These are phyloP conservation scores for Cyrtorhinus lividipennis DNA, from an alignment of 1,140 invertebrate genomes.

Conservation along the genomic window DNA sequence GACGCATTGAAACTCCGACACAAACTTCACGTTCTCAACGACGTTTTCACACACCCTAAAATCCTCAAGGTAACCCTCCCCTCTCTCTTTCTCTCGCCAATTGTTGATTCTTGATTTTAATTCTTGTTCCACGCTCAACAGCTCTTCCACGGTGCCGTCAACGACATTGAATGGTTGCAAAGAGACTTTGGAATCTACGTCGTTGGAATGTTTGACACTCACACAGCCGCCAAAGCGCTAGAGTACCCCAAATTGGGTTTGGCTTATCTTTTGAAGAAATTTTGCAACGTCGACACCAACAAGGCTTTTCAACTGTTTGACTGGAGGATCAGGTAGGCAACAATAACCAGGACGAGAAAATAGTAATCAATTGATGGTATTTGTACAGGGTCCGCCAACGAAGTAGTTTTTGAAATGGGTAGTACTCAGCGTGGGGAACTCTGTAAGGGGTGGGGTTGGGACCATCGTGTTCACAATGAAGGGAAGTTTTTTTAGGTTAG, in stretches of 20 bases:
- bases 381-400: too few relatives aligned
- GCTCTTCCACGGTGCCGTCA: slow-evolving; percentile 86
- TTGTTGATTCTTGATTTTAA: not conserved
- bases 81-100: not conserved
- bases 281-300: slow-evolving; percentile 64
- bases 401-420: too few relatives aligned
- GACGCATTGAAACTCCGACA: slow-evolving; percentile 72
- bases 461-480: too few relatives aligned
- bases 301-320: slow-evolving; percentile 91
- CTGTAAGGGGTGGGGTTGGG: too few relatives aligned
- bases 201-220: slow-evolving; percentile 95
- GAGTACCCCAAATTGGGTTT: slow-evolving; percentile 59
- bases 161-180: slow-evolving; percentile 88
- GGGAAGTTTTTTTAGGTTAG: too few relatives aligned
- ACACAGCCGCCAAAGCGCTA: slow-evolving; percentile 66
- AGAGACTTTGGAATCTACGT: slow-evolving; percentile 88
- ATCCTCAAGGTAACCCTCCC: slow-evolving; percentile 62
- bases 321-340: slow-evolving; percentile 74
- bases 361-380: too few relatives aligned
- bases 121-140: slow-evolving; percentile 30
- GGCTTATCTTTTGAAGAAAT: slow-evolving; percentile 60
- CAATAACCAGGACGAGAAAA: too few relatives aligned
- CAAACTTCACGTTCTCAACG: slow-evolving; percentile 72
- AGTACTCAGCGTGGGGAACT: too few relatives aligned
- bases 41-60: slow-evolving; percentile 79